Percentiles rank a stretch among this genome's conserved stretches.
Conservation (phyloP, 2,797 vertebrate species). For the Pipistrellus pipistrellus region DNA sequence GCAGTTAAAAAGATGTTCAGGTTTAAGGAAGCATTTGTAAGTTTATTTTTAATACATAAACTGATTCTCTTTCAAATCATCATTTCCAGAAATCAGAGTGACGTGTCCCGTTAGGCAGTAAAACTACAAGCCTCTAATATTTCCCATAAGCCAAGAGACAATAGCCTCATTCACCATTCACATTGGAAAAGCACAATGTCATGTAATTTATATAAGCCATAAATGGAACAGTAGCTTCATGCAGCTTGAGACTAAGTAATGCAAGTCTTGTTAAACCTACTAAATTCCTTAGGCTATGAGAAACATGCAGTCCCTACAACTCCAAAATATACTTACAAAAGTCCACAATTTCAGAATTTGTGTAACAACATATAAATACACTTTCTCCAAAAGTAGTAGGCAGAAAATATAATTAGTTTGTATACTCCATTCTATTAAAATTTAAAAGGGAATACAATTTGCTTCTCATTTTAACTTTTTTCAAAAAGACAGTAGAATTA, state of each 20-base stretch:
- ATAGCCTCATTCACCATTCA: conserved; percentile 90
- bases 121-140: conserved; percentile 81
- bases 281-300: conserved; percentile 62
- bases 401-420: conserved; percentile 56
- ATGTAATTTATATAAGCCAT: conserved; percentile 89
- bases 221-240: conserved; percentile 87
- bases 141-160: conserved; percentile 87
- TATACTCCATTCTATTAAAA: conserved; percentile 19
- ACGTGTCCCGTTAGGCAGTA: conserved; percentile 79
- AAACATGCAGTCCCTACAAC: conserved; percentile 62
- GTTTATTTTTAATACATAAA: conserved; percentile 80
- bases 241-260: conserved; percentile 79
- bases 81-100: conserved; percentile 80
- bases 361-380: conserved; percentile 19
- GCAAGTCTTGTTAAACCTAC: conserved; percentile 71
- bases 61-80: conserved; percentile 74
- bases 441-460: conserved; percentile 73
- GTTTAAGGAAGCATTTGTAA: conserved; percentile 37
- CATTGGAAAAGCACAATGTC: conserved; percentile 87
- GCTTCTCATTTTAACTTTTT: conserved; percentile 67
- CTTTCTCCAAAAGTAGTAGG: neutral
- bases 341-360: conserved; percentile 32
- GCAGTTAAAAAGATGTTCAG: conserved; percentile 43
- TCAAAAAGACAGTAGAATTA: conserved; percentile 71
- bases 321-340: conserved; percentile 62